Evolutionary conservation across 2,113 vertebrate genomes (phyloP).

Genomic region (Crocuta crocuta): DNA sequence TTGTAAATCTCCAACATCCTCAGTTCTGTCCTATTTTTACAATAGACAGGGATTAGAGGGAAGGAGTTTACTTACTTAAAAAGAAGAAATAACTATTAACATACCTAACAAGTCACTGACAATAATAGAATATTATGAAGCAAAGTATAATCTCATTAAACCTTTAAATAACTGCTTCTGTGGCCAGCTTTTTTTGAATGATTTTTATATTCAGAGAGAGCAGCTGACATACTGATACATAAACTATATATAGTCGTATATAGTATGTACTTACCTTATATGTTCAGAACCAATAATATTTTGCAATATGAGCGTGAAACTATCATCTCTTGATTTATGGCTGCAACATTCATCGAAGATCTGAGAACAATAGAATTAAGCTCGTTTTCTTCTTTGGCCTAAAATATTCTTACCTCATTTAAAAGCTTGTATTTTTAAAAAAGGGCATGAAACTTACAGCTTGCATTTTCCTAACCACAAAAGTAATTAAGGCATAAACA

Average conservation of each 20-base stretch:
- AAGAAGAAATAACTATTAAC: neutral
- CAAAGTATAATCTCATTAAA: neutral
- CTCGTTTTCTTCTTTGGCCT: neutral
- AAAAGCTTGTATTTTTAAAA: neutral
- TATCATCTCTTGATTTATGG: neutral
- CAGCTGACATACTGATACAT: neutral
- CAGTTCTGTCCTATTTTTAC: neutral
- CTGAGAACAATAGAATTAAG: neutral
- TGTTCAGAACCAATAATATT: neutral
- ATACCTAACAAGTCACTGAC: neutral
- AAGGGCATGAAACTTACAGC: neutral
- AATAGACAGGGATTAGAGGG: neutral
- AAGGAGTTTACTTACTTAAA: neutral
- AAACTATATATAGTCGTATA: neutral
- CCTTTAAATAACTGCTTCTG: neutral
- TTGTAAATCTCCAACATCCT: neutral
- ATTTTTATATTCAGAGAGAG: conserved; percentile 1
- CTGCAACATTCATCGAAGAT: neutral
- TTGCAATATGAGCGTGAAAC: neutral
- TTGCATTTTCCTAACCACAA: neutral
- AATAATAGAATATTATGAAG: neutral
- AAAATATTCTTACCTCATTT: neutral
- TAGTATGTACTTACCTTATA: neutral
- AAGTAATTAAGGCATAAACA: neutral
- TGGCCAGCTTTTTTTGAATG: neutral